Evolutionary conservation across 2,797 vertebrate genomes (phyloP).

Genomic region (Australoheros facetus): DNA sequence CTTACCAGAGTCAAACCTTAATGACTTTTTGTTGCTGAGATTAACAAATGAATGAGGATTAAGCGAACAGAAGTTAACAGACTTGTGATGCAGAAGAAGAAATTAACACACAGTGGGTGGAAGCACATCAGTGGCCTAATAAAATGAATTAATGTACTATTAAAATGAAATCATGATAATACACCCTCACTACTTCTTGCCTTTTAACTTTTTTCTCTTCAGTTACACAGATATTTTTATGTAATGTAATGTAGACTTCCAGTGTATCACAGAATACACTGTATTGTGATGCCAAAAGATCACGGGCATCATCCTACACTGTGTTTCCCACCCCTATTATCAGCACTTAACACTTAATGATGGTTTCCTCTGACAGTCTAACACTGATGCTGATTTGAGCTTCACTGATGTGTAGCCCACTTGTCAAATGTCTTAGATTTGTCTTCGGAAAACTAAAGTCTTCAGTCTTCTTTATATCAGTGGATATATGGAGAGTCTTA

Average conservation of each 20-base stretch:
- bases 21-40: neutral
- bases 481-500: slow-evolving; percentile 74
- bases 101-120: neutral
- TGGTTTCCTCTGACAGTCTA: neutral
- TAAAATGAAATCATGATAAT: neutral
- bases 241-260: neutral
- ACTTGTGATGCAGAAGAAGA: neutral
- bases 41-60: neutral
- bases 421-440: neutral
- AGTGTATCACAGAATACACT: neutral
- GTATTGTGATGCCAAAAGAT: neutral
- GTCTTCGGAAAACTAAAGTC: neutral
- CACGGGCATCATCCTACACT: neutral
- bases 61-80: neutral
- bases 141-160: fast-evolving
- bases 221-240: neutral
- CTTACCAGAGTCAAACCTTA: neutral
- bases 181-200: neutral
- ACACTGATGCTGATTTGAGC: neutral
- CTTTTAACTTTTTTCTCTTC: neutral
- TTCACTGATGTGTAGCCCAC: neutral
- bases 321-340: neutral
- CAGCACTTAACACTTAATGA: neutral
- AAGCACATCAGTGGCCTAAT: neutral
- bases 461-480: neutral